Conservation (phyloP, 2,797 vertebrate genomes). For the Dallia pectoralis region DNA sequence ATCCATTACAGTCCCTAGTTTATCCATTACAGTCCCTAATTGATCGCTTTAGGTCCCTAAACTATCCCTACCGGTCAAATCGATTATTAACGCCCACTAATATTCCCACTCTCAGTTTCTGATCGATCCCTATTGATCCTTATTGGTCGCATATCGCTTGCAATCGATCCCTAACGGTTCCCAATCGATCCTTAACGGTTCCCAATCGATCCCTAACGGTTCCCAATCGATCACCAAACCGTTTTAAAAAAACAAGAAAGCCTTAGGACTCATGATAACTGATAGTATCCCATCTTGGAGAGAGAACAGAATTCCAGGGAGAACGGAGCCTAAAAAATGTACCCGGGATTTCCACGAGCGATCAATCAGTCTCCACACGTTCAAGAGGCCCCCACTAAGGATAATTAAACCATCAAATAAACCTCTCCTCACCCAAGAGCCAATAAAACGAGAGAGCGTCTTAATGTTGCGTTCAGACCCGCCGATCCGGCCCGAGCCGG, state of each 20-base stretch:
- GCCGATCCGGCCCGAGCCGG: neutral
- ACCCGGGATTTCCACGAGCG: neutral
- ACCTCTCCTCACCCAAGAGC: neutral
- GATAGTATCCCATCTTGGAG: neutral
- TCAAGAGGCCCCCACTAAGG: neutral
- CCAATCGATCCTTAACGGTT: no score
- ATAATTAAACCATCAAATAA: slow-evolving; percentile 4
- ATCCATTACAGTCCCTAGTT: no score
- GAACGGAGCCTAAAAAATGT: neutral
- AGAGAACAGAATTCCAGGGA: neutral
- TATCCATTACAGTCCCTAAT: no score
- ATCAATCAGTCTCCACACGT: neutral
- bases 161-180: no score
- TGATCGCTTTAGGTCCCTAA: no score
- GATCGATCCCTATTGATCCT: no score
- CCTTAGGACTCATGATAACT: neutral
- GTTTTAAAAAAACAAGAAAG: neutral
- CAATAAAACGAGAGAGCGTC: neutral
- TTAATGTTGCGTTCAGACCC: neutral
- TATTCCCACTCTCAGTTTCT: no score
- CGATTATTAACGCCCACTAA: no score
- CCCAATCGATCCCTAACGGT: no score
- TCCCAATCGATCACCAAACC: neutral
- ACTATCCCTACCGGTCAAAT: no score
- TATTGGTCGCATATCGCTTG: no score